Evolutionary conservation across 1,140 invertebrate species (phyloP), one percentile per base, ranked within the genome.

Genomic region (Achatina immaculata): DNA sequence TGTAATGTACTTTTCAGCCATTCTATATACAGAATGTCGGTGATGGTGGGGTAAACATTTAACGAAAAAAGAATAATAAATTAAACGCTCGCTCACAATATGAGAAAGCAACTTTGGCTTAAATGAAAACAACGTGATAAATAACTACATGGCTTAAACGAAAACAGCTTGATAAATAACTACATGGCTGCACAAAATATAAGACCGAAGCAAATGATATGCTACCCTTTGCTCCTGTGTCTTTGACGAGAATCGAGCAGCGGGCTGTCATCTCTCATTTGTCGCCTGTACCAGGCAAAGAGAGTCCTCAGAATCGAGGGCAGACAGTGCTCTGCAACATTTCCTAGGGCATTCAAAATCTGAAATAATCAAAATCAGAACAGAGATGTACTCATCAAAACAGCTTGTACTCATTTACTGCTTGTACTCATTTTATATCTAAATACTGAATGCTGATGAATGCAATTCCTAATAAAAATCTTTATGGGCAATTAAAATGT

Each of bases 251-350:
- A 34, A 73, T 88, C 86, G 16, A 84, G 82, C 65, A 86, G 83
- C 24, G 82, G 82, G 34, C 85, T 86, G 28, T 91, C 89, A 78
- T 91, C 92, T 16, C 92, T 94, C 86, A 96, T 94, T 91, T 98
- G 97, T 48, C 96, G 92, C 84, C 98, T 96, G 89, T 99, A 97
- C 99, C 99, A 99, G 40, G 96, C 95, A 89, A 99, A 97, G 19
- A 99, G 90, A n/a, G 97, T 96, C 78, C 95, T 93, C 65, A 99
- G 91, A 79, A 99, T 93, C 16, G 98, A 99, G 1, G 99, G 98
- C 55, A 99, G 92, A 92, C 98, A 99, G 90, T 99, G 97, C 90
- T 99, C 98, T 0, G 97, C 96, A 0, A 98, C 96, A 31, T 95
- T 95, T 34, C 97, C 96, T 88, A 99, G 95, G 0, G 97, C 95